Evolutionary conservation across 2,113 vertebrate species (phyloP).

Genomic region (Rutilus rutilus): DNA sequence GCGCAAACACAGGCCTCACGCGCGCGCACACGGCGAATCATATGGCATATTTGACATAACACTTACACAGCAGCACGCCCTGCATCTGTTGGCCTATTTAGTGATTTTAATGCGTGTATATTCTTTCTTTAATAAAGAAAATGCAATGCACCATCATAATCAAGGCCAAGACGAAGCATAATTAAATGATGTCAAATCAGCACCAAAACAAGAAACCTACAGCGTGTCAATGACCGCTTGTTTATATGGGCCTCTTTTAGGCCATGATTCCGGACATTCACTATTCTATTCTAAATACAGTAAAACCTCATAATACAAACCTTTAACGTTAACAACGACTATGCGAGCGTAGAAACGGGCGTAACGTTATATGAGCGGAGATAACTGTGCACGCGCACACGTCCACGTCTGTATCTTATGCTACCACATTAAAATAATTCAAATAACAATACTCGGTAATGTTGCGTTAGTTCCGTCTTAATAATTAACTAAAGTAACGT

Average conservation of each 20-base stretch:
- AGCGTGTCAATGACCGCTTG: background rate
- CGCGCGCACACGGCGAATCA: background rate
- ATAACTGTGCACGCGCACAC: background rate
- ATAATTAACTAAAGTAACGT: background rate
- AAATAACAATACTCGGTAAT: background rate
- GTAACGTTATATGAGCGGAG: background rate
- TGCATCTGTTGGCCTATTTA: background rate
- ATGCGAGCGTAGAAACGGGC: background rate
- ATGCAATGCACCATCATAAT: background rate
- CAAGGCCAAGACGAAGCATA: background rate
- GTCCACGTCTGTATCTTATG: background rate
- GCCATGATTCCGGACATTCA: background rate
- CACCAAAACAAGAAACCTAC: background rate
- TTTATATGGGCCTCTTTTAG: background rate
- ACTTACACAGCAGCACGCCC: slow-evolving; percentile 4
- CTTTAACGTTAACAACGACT: background rate
- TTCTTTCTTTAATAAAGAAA: too few species aligned
- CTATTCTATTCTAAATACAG: background rate
- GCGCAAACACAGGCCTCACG: slow-evolving; percentile 35
- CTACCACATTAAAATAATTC: background rate
- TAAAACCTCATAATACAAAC: background rate
- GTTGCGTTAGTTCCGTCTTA: background rate
- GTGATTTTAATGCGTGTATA: background rate
- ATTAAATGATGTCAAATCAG: background rate
- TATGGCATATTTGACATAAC: background rate